These are phyloP conservation scores for Castor canadensis DNA, from an alignment of 2,113 vertebrate genomes.

Conservation along the genomic window DNA sequence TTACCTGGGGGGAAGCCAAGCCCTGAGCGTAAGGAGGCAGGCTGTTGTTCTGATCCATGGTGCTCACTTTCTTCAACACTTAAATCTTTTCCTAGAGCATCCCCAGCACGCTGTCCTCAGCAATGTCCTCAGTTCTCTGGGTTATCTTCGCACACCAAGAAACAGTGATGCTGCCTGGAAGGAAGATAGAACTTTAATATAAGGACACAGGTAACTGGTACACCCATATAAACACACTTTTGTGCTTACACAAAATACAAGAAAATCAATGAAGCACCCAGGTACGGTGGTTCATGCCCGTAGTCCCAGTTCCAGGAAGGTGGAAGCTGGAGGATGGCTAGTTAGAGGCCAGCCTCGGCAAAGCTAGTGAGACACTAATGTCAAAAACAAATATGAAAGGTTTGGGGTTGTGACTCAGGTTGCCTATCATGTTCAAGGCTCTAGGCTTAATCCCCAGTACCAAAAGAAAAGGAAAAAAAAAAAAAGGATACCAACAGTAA, in stretches of 20 bases:
- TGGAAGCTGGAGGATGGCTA: no score
- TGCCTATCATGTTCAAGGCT: no score
- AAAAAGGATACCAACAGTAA: no score
- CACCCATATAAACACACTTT: neutral
- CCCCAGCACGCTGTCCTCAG: conserved; percentile 62
- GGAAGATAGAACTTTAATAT: neutral
- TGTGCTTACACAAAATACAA: neutral
- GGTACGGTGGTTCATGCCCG: no score
- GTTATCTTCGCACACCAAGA: conserved; percentile 69
- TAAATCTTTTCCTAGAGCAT: conserved; percentile 75
- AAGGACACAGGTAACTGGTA: neutral
- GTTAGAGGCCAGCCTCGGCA: no score
- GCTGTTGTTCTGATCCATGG: conserved; percentile 99
- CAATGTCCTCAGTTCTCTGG: conserved; percentile 5
- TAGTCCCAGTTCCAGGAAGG: no score
- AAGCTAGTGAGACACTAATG: no score
- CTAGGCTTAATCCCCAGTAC: no score
- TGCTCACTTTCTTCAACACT: conserved; percentile 69
- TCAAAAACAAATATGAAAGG: no score
- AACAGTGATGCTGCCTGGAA: neutral
- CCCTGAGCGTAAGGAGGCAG: conserved; percentile 93
- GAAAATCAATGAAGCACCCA: neutral
- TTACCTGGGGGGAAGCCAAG: conserved; percentile 97
- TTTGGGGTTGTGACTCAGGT: no score
- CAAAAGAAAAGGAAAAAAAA: no score